phyloP scores from a whole-genome alignment of 2,888 invertebrate genomes.

The Melanophora roralis region DNA sequence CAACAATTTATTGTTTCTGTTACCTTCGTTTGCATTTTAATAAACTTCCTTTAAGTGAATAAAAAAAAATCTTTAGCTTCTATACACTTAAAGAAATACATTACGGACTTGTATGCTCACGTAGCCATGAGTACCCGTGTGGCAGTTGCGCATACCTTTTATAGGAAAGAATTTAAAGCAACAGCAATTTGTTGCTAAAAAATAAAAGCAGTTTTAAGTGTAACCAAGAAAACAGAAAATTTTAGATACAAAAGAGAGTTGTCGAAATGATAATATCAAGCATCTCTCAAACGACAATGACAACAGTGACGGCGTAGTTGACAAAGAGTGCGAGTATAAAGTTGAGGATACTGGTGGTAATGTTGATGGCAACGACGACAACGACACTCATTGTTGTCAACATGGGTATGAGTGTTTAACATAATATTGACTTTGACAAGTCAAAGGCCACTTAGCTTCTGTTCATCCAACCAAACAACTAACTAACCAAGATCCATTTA shows the following conservation, averaged over 20 bases:
- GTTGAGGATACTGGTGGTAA: conserved; percentile 9
- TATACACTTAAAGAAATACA: conserved; percentile 15
- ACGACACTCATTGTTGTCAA: conserved; percentile 59
- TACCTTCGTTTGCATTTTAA: conserved; percentile 36
- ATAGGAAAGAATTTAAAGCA: conserved; percentile 21
- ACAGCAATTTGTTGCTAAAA: background rate
- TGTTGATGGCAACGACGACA: conserved; percentile 44
- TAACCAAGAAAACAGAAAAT: conserved; percentile 34
- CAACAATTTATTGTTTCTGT: background rate
- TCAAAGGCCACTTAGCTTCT: conserved; percentile 65
- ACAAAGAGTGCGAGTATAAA: background rate
- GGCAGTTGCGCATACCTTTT: conserved; percentile 56
- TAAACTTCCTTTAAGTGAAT: conserved; percentile 51
- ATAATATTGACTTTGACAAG: conserved; percentile 64
- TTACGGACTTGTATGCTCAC: conserved; percentile 51
- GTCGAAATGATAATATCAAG: conserved; percentile 55
- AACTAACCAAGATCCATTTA: conserved; percentile 17
- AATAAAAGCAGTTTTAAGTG: conserved; percentile 29
- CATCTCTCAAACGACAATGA: conserved; percentile 9
- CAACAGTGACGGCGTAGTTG: conserved; percentile 4
- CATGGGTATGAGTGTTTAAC: conserved; percentile 61
- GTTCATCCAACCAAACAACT: conserved; percentile 21
- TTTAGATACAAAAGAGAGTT: conserved; percentile 25
- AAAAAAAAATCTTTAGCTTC: conserved; percentile 9
- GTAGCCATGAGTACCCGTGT: conserved; percentile 60